These are phyloP conservation scores for Daubentonia madagascariensis DNA, from an alignment of 2,113 vertebrate genomes.

Conservation along the genomic window DNA sequence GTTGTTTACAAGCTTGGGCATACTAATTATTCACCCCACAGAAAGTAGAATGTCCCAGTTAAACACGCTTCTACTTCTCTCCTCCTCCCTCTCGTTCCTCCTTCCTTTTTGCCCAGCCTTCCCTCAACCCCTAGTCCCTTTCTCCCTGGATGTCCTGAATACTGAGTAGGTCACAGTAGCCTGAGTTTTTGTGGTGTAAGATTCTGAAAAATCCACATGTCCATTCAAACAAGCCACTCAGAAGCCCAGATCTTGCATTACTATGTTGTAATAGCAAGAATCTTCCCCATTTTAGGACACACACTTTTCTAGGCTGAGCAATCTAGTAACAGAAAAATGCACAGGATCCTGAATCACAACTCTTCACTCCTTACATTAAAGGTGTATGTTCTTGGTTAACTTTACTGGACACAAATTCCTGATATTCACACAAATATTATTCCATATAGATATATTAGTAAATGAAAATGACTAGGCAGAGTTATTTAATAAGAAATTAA, in stretches of 20 bases:
- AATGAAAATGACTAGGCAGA: background rate
- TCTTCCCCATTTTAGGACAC: background rate
- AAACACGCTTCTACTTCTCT: background rate
- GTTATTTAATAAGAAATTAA: constrained; percentile 17
- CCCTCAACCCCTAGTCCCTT: background rate
- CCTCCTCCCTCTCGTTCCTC: background rate
- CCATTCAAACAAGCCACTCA: background rate
- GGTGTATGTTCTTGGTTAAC: background rate
- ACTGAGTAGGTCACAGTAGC: background rate
- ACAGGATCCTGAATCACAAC: background rate
- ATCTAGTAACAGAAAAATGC: background rate
- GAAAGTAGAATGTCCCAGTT: background rate
- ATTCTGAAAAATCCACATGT: background rate
- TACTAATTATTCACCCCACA: background rate
- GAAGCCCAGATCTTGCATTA: background rate
- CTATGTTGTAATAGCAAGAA: background rate
- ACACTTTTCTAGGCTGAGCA: background rate
- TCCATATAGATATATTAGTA: background rate
- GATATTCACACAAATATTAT: background rate
- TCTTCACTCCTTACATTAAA: background rate
- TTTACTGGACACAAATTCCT: background rate
- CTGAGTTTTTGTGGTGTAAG: background rate
- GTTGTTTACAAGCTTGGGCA: background rate
- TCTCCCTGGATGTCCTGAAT: background rate
- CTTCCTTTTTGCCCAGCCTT: background rate